Base-by-base conservation (phyloP, 92 coral and sea anemone species). In the Phymanthus crucifer region DNA sequence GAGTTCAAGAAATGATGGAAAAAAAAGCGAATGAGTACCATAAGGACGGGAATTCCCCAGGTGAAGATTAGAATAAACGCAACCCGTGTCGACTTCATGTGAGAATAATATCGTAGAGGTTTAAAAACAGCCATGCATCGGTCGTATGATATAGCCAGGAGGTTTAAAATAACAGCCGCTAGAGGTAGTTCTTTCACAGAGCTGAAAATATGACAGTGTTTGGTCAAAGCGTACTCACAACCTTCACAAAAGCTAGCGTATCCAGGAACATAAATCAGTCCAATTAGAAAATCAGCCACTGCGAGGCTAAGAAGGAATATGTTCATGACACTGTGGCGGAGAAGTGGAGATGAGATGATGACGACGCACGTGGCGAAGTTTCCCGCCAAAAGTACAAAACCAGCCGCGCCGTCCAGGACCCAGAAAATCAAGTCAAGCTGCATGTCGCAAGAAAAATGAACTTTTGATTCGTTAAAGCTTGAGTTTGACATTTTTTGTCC, bases 101-200 rank as follows among this genome's bases (percentile, higher is more conserved):
- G 65, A 16, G 80, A 64, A 79, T 85, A 76, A 57, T 91, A 91
- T 40, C 56, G 87, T 27, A 91, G 89, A 21, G 95, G 95, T 29
- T 66, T 84, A 54, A 91, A 76, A 1, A 91, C 92, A 5, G 95
- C 95, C 10, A 83, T 54, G 43, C 88, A 83, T 1, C 95, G 82
- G 52, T 91, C 95, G 52, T 86, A 86, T 8, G 92, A 75, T 27
- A 89, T 88, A 5, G 90, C 95, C 21, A 90, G 72, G 31, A 91
- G 76, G 50, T 88, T 91, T 23, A 91, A 81, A 4, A 87, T 79
- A 0, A 86, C 80, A 6, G 89, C 88, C 12, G 87, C 16, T 7
- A 91, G 80, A 23, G 84, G 76, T 9, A 74, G 66, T 32, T 91
- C 92, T 66, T 82, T 80, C 32, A 79, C 64, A 23, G 73, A 72